These are phyloP conservation scores for Drosophila quasianomalipes DNA, from an alignment of 2,888 invertebrate genomes.

Conservation along the genomic window DNA sequence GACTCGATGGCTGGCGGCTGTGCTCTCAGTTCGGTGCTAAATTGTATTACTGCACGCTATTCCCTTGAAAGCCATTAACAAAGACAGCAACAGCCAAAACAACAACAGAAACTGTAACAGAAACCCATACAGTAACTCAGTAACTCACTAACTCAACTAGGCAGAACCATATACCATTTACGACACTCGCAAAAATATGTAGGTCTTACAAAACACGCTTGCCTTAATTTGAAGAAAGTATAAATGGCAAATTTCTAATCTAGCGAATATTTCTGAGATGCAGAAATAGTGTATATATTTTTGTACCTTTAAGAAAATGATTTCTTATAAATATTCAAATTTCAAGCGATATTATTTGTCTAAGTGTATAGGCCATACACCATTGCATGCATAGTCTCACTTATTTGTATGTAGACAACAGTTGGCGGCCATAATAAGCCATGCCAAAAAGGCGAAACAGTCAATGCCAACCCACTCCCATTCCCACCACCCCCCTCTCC, in stretches of 20 bases:
- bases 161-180: slow-evolving; percentile 40
- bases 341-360: neutral
- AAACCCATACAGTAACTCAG: slow-evolving; percentile 32
- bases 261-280: neutral
- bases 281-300: neutral
- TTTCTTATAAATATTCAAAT: neutral
- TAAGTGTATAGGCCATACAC: slow-evolving; percentile 17
- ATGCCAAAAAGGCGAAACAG: slow-evolving; percentile 52
- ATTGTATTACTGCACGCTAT: slow-evolving; percentile 79
- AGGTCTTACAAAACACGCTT: neutral
- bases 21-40: slow-evolving; percentile 51
- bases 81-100: slow-evolving; percentile 44
- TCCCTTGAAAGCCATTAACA: slow-evolving; percentile 78
- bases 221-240: neutral
- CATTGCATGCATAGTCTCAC: slow-evolving; percentile 21
- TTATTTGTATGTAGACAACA: slow-evolving; percentile 40
- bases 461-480: neutral
- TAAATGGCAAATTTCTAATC: neutral
- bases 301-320: neutral
- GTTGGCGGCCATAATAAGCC: slow-evolving; percentile 62
- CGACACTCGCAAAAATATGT: slow-evolving; percentile 5
- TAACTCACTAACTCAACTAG: slow-evolving; percentile 53
- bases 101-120: slow-evolving; percentile 37
- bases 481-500: neutral
- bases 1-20: slow-evolving; percentile 19